Evolutionary conservation across 2,113 vertebrate species (phyloP).

Genomic region (Bos javanicus): DNA sequence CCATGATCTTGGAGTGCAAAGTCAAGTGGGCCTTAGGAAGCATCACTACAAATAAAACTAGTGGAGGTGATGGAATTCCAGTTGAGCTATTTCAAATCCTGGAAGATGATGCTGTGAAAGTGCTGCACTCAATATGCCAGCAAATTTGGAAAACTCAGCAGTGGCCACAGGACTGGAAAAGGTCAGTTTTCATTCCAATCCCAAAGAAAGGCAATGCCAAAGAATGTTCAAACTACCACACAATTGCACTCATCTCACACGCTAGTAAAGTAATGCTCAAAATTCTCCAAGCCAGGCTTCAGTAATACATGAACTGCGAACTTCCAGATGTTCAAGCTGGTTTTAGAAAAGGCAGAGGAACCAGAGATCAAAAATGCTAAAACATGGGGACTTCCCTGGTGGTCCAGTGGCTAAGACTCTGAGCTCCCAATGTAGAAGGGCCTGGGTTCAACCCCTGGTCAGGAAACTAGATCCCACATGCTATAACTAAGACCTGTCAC

Average conservation of each 20-base stretch:
- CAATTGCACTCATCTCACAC: neutral
- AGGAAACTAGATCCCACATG: too few species aligned
- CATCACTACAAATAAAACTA: neutral
- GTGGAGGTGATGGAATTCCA: neutral
- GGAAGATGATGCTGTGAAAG: neutral
- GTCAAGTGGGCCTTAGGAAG: neutral
- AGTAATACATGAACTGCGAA: rapidly evolving
- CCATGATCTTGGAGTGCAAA: neutral
- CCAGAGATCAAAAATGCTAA: neutral
- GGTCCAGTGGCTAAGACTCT: too few species aligned
- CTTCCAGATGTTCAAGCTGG: neutral
- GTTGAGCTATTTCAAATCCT: neutral
- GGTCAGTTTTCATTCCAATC: neutral
- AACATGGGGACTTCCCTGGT: neutral
- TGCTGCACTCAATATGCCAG: neutral
- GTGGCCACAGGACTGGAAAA: neutral
- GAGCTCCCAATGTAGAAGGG: too few species aligned
- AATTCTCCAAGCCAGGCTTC: neutral
- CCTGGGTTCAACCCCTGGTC: too few species aligned
- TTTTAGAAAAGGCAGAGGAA: neutral
- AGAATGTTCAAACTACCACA: neutral
- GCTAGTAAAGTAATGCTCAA: neutral
- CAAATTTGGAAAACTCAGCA: neutral
- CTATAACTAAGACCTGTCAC: too few species aligned
- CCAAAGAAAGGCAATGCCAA: neutral